These are phyloP conservation scores for Nephila pilipes DNA, from an alignment of 1,140 invertebrate genomes.

Conservation along the genomic window DNA sequence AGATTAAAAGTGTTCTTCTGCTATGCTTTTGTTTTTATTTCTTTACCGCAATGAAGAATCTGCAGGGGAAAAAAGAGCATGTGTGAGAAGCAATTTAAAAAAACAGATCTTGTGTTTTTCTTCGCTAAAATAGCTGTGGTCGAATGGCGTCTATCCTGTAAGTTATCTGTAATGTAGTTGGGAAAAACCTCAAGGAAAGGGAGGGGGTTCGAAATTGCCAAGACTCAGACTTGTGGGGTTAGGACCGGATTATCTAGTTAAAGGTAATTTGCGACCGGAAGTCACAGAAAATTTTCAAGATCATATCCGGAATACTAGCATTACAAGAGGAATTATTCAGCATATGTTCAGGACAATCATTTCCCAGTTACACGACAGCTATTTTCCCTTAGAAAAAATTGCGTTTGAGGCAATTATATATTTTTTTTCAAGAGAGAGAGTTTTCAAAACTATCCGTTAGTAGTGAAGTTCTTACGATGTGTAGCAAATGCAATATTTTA, in stretches of 20 bases:
- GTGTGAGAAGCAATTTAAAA: too few species aligned
- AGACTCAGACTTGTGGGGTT: background rate
- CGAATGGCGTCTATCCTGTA: background rate
- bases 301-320: constrained; percentile 15
- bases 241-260: background rate
- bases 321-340: background rate
- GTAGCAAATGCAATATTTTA: too few species aligned
- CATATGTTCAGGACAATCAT: background rate
- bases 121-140: background rate
- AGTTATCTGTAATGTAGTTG: background rate
- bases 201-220: background rate
- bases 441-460: too few species aligned
- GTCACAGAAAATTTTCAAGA: background rate
- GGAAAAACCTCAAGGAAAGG: background rate
- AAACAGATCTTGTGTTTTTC: background rate
- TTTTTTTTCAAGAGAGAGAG: background rate
- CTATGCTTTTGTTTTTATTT: too few species aligned
- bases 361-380: background rate
- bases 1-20: too few species aligned
- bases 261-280: constrained; percentile 6
- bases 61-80: too few species aligned
- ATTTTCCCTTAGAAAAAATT: background rate
- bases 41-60: too few species aligned
- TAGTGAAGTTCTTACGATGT: too few species aligned
- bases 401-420: background rate